Base-by-base conservation (phyloP, 2,113 vertebrate species). In the Cathartes aura region DNA sequence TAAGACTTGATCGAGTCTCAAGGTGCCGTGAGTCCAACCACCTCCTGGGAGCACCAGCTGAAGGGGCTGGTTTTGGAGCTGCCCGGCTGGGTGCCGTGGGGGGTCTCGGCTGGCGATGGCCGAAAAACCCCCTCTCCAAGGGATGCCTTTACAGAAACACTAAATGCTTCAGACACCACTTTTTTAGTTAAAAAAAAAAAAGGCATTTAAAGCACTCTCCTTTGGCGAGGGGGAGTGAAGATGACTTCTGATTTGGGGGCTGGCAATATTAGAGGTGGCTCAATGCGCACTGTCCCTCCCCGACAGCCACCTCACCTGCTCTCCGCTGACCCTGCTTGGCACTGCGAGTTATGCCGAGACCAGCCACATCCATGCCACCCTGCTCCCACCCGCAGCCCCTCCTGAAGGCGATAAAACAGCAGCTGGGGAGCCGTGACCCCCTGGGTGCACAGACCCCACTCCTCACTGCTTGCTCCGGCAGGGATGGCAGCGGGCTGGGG, bases 281-380 rank as follows among this genome's bases (percentile, higher is more conserved):
- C 40, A 10, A 42, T 0, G 4, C 2, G 2, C 22, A 30, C 6
- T 64, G 34, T 55, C 58, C 60, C 15, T 67, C 27, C 38, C 15
- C 0, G 0, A 23, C 0, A 53, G 16, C 19, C 38, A 32, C 36
- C 19, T n/a, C n/a, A n/a, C n/a, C n/a, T n/a, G n/a, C n/a, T 59
- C 81, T 38, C 62, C 1, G 1, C 64, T 63, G 53, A 29, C 21
- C 17, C 64, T 64, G 30, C 34, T 29, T 34, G 75, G 48, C 71
- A 70, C 32, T 40, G 29, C 6, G 15, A 40, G 40, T 42, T 34
- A 34, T 5, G 2, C 5, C 0, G 0, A 75, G 36, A 36, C 20
- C 80, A 76, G 42, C 14, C 7, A 18, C 12, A 3, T 67, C 59
- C 24, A 5, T 34, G 45, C 23, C 55, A 23, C 23, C 30, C 60